phyloP scores from a whole-genome alignment of 1,140 invertebrate species.

The Scaptomyza pallida region DNA sequence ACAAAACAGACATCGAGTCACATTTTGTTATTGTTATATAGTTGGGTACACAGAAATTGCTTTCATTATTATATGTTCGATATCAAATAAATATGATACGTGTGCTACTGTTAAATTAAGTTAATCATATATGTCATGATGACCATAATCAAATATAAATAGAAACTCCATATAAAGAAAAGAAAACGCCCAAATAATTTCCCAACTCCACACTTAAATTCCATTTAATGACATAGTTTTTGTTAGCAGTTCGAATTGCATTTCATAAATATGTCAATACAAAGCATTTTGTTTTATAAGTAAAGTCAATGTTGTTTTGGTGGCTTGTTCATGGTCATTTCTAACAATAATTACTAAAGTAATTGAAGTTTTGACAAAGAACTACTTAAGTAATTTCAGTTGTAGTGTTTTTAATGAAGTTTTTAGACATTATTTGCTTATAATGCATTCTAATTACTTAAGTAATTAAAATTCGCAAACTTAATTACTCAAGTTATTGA shows the following conservation, averaged over 20 bases:
- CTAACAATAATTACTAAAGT: neutral
- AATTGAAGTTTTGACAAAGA: neutral
- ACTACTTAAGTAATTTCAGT: neutral
- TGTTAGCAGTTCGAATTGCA: neutral
- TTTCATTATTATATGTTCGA: constrained; percentile 38
- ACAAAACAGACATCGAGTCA: too few relatives aligned
- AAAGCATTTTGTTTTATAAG: neutral
- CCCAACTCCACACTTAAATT: constrained; percentile 12
- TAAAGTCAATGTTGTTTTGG: constrained; percentile 5
- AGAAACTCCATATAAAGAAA: constrained; percentile 27
- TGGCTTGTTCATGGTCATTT: too few relatives aligned
- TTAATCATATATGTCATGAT: constrained; percentile 70
- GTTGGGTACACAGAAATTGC: constrained; percentile 53
- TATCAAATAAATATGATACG: constrained; percentile 74
- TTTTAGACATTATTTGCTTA: too few relatives aligned
- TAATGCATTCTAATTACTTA: too few relatives aligned
- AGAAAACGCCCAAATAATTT: constrained; percentile 22
- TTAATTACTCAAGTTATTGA: too few relatives aligned
- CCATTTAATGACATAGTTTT: constrained; percentile 32
- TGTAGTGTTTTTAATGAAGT: too few relatives aligned
- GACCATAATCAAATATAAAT: constrained; percentile 44
- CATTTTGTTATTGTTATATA: constrained; percentile 48
- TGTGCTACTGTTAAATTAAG: constrained; percentile 70
- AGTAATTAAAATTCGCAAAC: too few relatives aligned
- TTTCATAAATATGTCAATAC: constrained; percentile 19